Evolutionary conservation across 92 coral and sea anemone genomes (phyloP), one percentile per base, ranked within the genome.

Genomic region (Heteractis magnifica): DNA sequence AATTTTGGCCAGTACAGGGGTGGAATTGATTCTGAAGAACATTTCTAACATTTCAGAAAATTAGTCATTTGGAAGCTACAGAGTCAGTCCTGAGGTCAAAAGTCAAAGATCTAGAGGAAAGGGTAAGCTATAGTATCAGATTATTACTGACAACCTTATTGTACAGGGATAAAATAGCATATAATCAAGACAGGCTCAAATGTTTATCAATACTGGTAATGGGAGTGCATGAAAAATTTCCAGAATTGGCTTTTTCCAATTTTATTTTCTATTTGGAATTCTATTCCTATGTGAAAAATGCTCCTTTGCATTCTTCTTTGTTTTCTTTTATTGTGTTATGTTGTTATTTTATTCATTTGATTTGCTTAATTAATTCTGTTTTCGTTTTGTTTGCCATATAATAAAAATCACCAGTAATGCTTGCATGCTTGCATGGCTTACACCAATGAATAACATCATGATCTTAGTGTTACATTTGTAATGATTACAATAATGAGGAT

Each of bases 31-130:
- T 34, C 44, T 34, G 44, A 34, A 34, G 44, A 34, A 34, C 44
- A 34, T 34, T 34, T 34, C 3, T 34, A 34, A 34, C 44, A 34
- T 34, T 76, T 6, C 72, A 90, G 94, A 88, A 86, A 91, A 91
- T 88, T 80, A 79, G 82, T 64, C 92, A 87, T 84, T 74, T 88
- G 82, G 91, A 91, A 71, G 85, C 90, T 6, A 91, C 94, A 0
- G 94, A 91, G 71, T 71, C 84, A 9, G 89, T 90, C 3, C 76
- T 91, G 53, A 85, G 94, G 51, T 85, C 85, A 65, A 91, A 88
- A 79, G 92, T 91, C 83, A 87, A 90, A 50, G 94, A 91, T 49
- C 81, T 91, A 23, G 94, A 91, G 82, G 86, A 88, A 56, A 90
- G 92, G 75, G 94, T 91, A 80, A 79, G 93, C 50, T 3, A 9